Percentiles rank a stretch among this genome's conserved stretches.
Evolutionary conservation across 2,797 vertebrate genomes (phyloP).

Genomic region (Peromyscus attwateri): DNA sequence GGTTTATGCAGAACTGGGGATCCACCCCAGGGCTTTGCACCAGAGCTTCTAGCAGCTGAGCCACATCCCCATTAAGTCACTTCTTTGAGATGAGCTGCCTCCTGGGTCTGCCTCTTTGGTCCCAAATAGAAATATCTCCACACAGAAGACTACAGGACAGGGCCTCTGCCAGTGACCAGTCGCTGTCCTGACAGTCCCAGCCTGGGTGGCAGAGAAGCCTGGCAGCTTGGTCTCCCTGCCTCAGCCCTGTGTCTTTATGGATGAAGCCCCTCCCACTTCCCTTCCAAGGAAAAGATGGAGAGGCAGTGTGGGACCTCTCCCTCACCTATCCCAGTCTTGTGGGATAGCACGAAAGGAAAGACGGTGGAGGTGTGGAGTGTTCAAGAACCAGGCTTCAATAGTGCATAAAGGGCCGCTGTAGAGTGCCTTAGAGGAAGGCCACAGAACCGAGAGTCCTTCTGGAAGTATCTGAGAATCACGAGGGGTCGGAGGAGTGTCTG

Average conservation of each 20-base stretch:
- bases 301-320: neutral
- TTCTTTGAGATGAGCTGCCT: constrained; percentile 40
- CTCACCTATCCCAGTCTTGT: neutral
- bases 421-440: neutral
- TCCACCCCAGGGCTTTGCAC: neutral
- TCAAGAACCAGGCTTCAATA: neutral
- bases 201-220: neutral
- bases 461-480: neutral
- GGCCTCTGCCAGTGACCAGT: neutral
- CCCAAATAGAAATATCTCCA: neutral
- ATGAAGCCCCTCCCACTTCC: neutral
- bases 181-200: neutral
- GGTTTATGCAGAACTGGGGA: neutral
- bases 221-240: neutral
- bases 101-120: neutral
- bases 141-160: neutral
- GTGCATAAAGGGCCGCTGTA: neutral
- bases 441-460: neutral
- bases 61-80: neutral
- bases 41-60: neutral
- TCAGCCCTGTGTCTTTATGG: neutral
- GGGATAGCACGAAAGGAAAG: neutral
- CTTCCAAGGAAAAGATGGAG: neutral
- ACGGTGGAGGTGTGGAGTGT: neutral
- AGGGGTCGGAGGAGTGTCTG: neutral